Base-by-base conservation (phyloP, 2,888 invertebrate species). In the Osmoderma eremita region DNA sequence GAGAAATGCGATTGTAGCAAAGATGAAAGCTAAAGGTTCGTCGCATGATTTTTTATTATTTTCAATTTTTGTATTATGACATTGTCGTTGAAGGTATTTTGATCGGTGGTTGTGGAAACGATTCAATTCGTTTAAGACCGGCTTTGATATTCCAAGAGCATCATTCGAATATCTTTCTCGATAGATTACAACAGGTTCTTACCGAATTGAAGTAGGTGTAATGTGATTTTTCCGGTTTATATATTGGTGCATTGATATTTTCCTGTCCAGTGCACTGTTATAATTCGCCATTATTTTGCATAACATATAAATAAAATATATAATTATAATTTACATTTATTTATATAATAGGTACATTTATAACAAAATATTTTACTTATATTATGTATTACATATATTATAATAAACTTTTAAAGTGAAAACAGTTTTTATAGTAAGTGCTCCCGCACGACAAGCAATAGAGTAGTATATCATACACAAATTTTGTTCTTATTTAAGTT, bases 161-260 rank as follows among this genome's bases (percentile, higher is more conserved):
- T 70, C 98, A 98, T 78, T 94, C 92, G 1, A 89, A 94, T 76
- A 90, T 97, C 73, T 95, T 97, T 81, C 85, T 98, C 74, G 94
- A 96, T 75, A 87, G 86, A 64, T 88, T 99, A 67, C 86, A 90
- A 71, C 84, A 88, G 76, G 88, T 91, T 13, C 82, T 95, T 41
- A 88, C 87, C 72, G 85, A 87, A 76, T 81, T 78, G 4, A 82
- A 84, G 72, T 83, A 77, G 79, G 71, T 45, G n/a, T n/a, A n/a
- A n/a, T n/a, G n/a, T n/a, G n/a, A n/a, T n/a, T n/a, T n/a, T n/a
- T n/a, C n/a, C n/a, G n/a, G n/a, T n/a, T n/a, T n/a, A n/a, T n/a
- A n/a, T n/a, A n/a, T n/a, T n/a, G n/a, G n/a, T n/a, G n/a, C n/a
- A n/a, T n/a, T n/a, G n/a, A n/a, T n/a, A n/a, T n/a, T n/a, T n/a